Percentiles rank a stretch among this genome's conserved stretches.
Evolutionary conservation across 2,888 invertebrate species (phyloP).

Genomic region (Dicyrtoma fusca): DNA sequence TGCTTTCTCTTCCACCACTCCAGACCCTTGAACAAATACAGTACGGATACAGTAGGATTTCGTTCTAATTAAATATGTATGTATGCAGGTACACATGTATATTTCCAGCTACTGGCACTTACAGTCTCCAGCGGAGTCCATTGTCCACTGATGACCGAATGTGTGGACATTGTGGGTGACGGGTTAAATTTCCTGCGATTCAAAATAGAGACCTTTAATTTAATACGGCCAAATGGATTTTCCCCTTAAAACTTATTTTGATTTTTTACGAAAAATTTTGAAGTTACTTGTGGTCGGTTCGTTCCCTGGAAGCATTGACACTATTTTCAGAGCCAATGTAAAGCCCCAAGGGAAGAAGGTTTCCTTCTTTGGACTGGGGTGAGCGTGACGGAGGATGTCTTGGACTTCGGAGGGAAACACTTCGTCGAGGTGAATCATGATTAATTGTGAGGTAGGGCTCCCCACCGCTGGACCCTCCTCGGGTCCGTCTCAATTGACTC

Average conservation of each 20-base stretch:
- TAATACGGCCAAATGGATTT: not conserved
- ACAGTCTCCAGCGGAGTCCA: slow-evolving; percentile 53
- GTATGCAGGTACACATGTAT: too few relatives aligned
- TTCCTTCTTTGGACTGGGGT: slow-evolving; percentile 23
- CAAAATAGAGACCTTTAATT: not conserved
- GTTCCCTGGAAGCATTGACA: slow-evolving; percentile 26
- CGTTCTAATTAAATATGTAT: too few relatives aligned
- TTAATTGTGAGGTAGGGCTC: slow-evolving; percentile 35
- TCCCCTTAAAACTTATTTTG: not conserved
- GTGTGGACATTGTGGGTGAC: slow-evolving; percentile 39
- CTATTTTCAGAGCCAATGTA: slow-evolving; percentile 38
- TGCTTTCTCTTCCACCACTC: slow-evolving; percentile 38
- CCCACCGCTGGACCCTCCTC: slow-evolving; percentile 27
- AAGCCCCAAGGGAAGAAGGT: slow-evolving; percentile 25
- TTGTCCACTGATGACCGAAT: slow-evolving; percentile 52
- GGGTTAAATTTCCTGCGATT: slow-evolving; percentile 32
- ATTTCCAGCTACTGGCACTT: too few relatives aligned
- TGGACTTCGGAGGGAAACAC: slow-evolving; percentile 35
- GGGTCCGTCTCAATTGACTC: not conserved
- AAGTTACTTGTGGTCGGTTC: slow-evolving; percentile 26
- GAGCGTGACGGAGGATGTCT: slow-evolving; percentile 24
- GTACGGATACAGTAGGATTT: too few relatives aligned
- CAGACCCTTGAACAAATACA: too few relatives aligned
- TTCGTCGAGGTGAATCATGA: slow-evolving; percentile 26
- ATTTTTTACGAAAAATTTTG: too few relatives aligned